Evolutionary conservation across 2,888 invertebrate genomes (phyloP), one percentile per base, ranked within the genome.

Genomic region (Chelonus formosanus): DNA sequence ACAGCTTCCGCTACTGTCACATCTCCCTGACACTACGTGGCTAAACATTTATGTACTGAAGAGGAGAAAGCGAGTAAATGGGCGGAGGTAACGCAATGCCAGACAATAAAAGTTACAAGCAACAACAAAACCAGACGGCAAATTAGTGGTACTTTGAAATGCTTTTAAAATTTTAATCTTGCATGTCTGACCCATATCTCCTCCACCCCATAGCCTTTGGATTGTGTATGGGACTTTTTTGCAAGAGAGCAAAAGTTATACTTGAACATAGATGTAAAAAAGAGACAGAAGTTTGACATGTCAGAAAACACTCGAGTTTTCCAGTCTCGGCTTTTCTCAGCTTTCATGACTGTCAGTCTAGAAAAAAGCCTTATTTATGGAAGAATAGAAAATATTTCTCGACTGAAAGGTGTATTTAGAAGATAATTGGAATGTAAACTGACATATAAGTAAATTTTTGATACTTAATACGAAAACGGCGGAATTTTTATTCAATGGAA

Each of bases 161-260:
- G 83, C 82, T 83, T 83, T 83, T 82, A 83, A 82, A 82, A 80
- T 83, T 81, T 82, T 75, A 81, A 81, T 81, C 80, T 81, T 81
- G 75, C 80, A 81, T 76, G 72, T 71, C 77, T 75, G 76, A 76
- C 75, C 75, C 76, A 77, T 66, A 76, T 76, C 75, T 60, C 70
- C 77, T 71, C 75, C 73, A 69, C 73, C 75, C 70, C 70, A 40
- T 40, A 6, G 6, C 69, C 65, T 62, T 34, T 47, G 45, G 10
- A 43, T n/a, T 58, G 56, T 54, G 4, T 54, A 40, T 36, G 40
- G 40, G 40, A 40, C 40, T 40, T 40, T 40, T 40, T 40, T 40
- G 40, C 5, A 40, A 40, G 4, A 3, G 6, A 5, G 6, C 40
- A 5, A 40, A 20, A 40, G 40, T 40, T 1, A 40, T 40, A 40